Base-by-base conservation (phyloP, 35 echinoderm and acorn worm species). In the Apostichopus japonicus region DNA sequence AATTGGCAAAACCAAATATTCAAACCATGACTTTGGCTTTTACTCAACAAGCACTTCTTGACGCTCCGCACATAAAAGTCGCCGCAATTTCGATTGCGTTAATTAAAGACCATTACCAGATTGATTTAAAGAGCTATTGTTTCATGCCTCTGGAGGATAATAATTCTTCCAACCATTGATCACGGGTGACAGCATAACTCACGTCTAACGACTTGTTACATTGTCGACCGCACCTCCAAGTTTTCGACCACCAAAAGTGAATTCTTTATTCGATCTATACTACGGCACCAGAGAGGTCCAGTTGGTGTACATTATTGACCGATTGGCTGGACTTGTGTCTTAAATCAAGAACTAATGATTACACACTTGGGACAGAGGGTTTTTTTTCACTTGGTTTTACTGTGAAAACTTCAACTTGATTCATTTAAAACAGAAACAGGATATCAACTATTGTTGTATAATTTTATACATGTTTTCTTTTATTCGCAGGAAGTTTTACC, bases 221-320 rank as follows among this genome's bases (percentile, higher is more conserved):
- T 75, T 23, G 71, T 23, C n/a, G 17, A 19, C 17, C 21, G 16
- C 21, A n/a, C 21, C 21, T 75, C 71, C 16, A 75, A 75, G 17
- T 75, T 75, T 75, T 24, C 71, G 71, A 75, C 71, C 71, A 75
- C 71, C 71, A 75, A 75, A 75, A 75, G 71, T 75, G 71, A 14
- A 19, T 75, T 75, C 15, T 75, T 19, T 19, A 19, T 75, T 14
- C 15, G 5, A 4, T 24, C 13, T 44, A 44, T 44, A 2, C 6
- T 19, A 6, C 14, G 71, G 71, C 71, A 75, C 71, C 71, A 75
- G 17, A 21, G 16, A 23, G 71, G 71, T 23, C 21, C 71, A 44
- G 33, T 44, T 44, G 33, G 33, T 44, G 33, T 44, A 44, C 33
- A 75, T 75, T 75, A 21, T 75, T 8, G 71, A 19, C 71, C 6